Percentiles rank a stretch among this genome's conserved stretches.
These are phyloP conservation scores for Thumatha senex DNA, from an alignment of 2,888 invertebrate genomes.

Conservation along the genomic window DNA sequence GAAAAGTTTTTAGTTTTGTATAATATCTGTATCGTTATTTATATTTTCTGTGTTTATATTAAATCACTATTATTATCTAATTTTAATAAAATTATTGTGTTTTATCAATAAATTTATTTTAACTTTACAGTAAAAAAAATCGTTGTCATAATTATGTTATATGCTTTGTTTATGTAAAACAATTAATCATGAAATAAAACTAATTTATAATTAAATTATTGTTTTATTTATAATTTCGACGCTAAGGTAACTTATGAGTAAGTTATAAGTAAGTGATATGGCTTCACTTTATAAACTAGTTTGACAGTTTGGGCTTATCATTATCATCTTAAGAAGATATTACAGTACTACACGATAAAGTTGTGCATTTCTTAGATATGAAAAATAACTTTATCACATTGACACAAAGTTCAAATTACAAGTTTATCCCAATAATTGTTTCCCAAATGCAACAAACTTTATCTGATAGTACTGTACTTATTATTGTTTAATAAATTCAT, in stretches of 20 bases:
- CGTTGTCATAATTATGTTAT: constrained; percentile 33
- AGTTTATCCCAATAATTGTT: too few relatives aligned
- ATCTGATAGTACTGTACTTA: neutral
- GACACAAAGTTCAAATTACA: too few relatives aligned
- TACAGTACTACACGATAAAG: too few relatives aligned
- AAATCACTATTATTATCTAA: constrained; percentile 6
- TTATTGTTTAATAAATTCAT: constrained; percentile 11
- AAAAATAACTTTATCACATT: too few relatives aligned
- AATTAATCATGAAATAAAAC: constrained; percentile 55
- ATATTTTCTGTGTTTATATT: neutral
- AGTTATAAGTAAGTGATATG: constrained; percentile 72
- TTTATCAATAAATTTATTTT: constrained; percentile 32
- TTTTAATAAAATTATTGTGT: constrained; percentile 25
- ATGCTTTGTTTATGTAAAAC: constrained; percentile 11
- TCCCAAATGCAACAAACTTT: too few relatives aligned
- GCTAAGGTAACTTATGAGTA: constrained; percentile 72
- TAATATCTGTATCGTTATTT: neutral
- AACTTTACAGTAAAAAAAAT: constrained; percentile 28
- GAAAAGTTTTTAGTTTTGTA: neutral
- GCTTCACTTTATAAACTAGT: constrained; percentile 62
- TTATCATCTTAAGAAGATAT: constrained; percentile 13
- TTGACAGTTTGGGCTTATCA: constrained; percentile 33
- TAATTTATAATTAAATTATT: constrained; percentile 44
- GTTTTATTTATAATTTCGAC: constrained; percentile 44
- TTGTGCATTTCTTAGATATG: too few relatives aligned